Conservation (phyloP, 1,140 invertebrate genomes). For the Papilio aristodemus region DNA sequence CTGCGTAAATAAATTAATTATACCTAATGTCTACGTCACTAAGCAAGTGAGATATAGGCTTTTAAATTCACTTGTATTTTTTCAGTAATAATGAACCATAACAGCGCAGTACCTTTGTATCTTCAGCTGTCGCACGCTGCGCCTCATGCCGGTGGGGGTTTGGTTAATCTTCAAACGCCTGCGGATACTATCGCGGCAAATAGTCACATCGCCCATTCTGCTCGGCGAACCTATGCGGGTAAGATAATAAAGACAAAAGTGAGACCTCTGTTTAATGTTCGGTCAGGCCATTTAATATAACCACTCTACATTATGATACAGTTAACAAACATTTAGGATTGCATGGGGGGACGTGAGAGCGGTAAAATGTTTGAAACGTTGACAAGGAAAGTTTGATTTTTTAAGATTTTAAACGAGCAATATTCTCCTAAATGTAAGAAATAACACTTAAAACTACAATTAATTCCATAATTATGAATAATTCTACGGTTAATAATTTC, state of each 20-base stretch:
- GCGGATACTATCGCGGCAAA: slow-evolving; percentile 39
- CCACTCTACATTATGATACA: neutral
- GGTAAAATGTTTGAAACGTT: too few species aligned
- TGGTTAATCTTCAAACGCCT: slow-evolving; percentile 44
- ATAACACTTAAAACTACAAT: too few species aligned
- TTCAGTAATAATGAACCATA: slow-evolving; percentile 49
- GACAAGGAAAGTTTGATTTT: too few species aligned
- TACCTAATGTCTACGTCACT: too few species aligned
- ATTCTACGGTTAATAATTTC: too few species aligned
- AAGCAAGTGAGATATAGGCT: too few species aligned
- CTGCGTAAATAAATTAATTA: too few species aligned
- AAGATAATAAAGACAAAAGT: slow-evolving; percentile 28
- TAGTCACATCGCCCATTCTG: slow-evolving; percentile 46
- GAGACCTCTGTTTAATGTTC: slow-evolving; percentile 1
- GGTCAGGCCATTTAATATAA: neutral
- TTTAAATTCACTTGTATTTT: slow-evolving; percentile 12
- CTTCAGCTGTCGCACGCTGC: slow-evolving; percentile 46
- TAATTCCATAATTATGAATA: too few species aligned
- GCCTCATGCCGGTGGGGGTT: slow-evolving; percentile 42
- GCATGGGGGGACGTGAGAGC: too few species aligned
- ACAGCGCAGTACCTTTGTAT: slow-evolving; percentile 42
- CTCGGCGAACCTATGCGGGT: slow-evolving; percentile 50
- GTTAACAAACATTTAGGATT: neutral
- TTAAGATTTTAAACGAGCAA: neutral
- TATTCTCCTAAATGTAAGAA: too few species aligned